These are phyloP conservation scores for Disparrhopalites patrizii DNA, from an alignment of 2,888 invertebrate genomes.

Conservation along the genomic window DNA sequence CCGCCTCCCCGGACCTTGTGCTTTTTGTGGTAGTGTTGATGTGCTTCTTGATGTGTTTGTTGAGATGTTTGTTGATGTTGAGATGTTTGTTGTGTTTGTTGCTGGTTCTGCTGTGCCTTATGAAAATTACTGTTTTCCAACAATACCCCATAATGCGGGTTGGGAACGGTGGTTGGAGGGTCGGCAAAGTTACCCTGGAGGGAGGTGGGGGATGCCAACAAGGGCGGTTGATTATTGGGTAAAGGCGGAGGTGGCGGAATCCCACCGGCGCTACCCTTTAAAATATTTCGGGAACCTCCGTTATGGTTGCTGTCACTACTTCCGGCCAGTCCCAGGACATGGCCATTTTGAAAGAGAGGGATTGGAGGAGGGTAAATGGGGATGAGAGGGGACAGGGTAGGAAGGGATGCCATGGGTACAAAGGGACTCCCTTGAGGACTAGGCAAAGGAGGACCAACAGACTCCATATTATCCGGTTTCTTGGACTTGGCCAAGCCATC, in stretches of 20 bases:
- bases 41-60: background rate
- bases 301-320: background rate
- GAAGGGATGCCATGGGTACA: background rate
- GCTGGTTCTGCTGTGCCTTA: background rate
- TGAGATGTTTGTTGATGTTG: background rate
- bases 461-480: constrained; percentile 1
- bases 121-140: constrained; percentile 11
- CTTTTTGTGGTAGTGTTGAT: background rate
- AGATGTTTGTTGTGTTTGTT: too few species aligned
- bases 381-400: background rate
- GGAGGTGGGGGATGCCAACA: constrained; percentile 20
- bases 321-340: background rate
- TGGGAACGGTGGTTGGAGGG: constrained; percentile 11
- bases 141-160: constrained; percentile 18
- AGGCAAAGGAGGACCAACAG: background rate
- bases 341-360: background rate
- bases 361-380: background rate
- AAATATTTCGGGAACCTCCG: too few species aligned
- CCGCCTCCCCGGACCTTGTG: background rate
- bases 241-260: too few species aligned
- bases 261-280: too few species aligned
- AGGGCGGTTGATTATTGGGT: background rate
- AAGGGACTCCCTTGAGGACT: constrained; percentile 23
- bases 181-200: constrained; percentile 14
- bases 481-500: background rate